phyloP scores from a whole-genome alignment of 92 coral and sea anemone species.

The Zoanthus solanderi region DNA sequence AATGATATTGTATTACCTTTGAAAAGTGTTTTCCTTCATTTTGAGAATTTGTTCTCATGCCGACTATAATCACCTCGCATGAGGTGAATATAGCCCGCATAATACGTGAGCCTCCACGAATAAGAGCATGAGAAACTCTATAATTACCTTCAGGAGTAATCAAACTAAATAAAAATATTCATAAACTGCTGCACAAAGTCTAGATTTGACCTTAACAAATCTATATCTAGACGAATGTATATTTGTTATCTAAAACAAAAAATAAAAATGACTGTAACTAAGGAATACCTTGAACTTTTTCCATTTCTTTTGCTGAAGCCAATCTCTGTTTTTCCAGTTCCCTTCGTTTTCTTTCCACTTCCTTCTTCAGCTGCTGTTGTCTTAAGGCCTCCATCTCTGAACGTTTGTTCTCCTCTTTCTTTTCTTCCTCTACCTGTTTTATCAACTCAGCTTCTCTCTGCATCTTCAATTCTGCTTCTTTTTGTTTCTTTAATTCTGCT shows the following conservation, averaged over 20 bases:
- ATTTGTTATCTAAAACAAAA: neutral
- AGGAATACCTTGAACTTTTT: slow-evolving; percentile 19
- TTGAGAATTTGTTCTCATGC: too few relatives aligned
- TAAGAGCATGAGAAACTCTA: too few relatives aligned
- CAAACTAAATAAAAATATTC: too few relatives aligned
- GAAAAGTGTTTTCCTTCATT: too few relatives aligned
- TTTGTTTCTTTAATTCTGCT: neutral
- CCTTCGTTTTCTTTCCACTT: slow-evolving; percentile 59
- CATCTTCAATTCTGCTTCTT: slow-evolving; percentile 38
- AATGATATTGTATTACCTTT: too few relatives aligned
- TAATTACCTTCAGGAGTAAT: too few relatives aligned
- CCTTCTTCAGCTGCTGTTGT: slow-evolving; percentile 68
- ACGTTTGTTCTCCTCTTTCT: slow-evolving; percentile 29
- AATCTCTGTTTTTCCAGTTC: slow-evolving; percentile 56
- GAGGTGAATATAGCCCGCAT: too few relatives aligned
- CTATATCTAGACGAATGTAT: neutral
- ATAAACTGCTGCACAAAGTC: too few relatives aligned
- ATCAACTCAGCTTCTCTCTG: slow-evolving; percentile 68
- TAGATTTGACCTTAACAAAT: too few relatives aligned
- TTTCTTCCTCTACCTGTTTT: slow-evolving; percentile 63
- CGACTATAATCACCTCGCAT: too few relatives aligned
- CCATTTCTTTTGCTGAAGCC: slow-evolving; percentile 31
- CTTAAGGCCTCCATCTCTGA: slow-evolving; percentile 63
- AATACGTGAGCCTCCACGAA: too few relatives aligned
- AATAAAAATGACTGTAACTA: neutral